Percentiles rank a stretch among this genome's conserved stretches.
These are phyloP conservation scores for Mormoops blainvillei DNA, from an alignment of 2,113 vertebrate genomes.

Conservation along the genomic window DNA sequence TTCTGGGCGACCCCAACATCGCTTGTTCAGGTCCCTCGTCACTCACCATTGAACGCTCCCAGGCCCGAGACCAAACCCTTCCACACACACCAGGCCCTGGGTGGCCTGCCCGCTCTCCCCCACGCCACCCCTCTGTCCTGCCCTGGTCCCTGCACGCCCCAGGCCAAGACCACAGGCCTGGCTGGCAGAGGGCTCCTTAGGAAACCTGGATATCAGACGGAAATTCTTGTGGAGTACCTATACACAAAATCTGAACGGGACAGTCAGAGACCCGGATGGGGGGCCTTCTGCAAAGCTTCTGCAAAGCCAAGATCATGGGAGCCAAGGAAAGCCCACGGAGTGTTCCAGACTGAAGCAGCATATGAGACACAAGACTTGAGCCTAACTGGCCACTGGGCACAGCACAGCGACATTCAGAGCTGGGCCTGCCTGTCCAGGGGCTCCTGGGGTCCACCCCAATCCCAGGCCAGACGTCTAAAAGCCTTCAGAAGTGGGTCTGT, in stretches of 20 bases:
- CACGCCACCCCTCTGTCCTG: neutral
- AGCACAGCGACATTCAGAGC: neutral
- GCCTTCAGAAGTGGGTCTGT: accelerated
- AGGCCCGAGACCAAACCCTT: neutral
- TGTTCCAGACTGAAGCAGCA: neutral
- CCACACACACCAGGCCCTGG: neutral
- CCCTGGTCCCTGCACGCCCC: neutral
- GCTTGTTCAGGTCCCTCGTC: neutral
- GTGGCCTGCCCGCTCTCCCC: neutral
- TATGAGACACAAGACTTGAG: neutral
- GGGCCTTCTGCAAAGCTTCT: neutral
- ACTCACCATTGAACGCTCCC: neutral
- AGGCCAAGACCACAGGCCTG: too few relatives aligned
- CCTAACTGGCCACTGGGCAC: neutral
- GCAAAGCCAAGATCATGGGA: neutral
- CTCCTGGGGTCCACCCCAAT: accelerated
- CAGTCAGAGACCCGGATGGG: too few relatives aligned
- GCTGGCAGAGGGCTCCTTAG: accelerated
- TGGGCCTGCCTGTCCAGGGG: neutral
- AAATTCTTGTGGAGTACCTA: accelerated
- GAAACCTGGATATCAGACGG: neutral
- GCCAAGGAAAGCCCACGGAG: neutral
- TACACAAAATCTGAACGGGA: neutral
- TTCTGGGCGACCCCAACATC: accelerated
- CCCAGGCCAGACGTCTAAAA: neutral